These are phyloP conservation scores for Centropyge bicolor DNA, from an alignment of 2,797 vertebrate species.

Conservation along the genomic window DNA sequence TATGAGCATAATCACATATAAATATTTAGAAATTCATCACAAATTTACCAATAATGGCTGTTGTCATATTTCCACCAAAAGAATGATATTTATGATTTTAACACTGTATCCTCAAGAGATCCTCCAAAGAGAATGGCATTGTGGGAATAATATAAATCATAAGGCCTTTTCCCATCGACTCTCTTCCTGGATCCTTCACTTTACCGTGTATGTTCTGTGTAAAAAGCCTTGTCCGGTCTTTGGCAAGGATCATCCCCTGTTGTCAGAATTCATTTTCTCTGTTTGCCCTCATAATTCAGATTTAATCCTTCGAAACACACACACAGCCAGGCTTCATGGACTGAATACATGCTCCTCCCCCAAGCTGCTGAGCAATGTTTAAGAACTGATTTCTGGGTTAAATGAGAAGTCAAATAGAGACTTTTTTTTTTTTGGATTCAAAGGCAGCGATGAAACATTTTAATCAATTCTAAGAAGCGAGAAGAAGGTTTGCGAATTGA, in stretches of 20 bases:
- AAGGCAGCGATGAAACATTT: not conserved
- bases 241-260: slow-evolving; percentile 47
- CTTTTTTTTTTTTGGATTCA: not conserved
- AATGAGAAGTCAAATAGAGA: slow-evolving; percentile 40
- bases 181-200: slow-evolving; percentile 1
- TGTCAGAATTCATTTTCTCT: slow-evolving; percentile 44
- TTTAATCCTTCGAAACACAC: slow-evolving; percentile 63
- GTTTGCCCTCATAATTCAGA: slow-evolving; percentile 67
- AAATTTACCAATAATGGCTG: not conserved
- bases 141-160: slow-evolving; percentile 13
- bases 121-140: slow-evolving; percentile 9
- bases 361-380: slow-evolving; percentile 26
- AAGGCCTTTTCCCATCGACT: not conserved
- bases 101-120: not conserved
- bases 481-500: not conserved
- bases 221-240: slow-evolving; percentile 35
- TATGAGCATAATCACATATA: not conserved
- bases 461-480: not conserved
- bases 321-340: slow-evolving; percentile 31
- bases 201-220: not conserved
- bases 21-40: not conserved
- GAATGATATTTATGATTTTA: slow-evolving; percentile 2
- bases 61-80: slow-evolving; percentile 18
- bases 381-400: slow-evolving; percentile 22
- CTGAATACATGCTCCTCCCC: slow-evolving; percentile 19